Conservation (phyloP, 2,888 invertebrate species). For the Lottia scabra region DNA sequence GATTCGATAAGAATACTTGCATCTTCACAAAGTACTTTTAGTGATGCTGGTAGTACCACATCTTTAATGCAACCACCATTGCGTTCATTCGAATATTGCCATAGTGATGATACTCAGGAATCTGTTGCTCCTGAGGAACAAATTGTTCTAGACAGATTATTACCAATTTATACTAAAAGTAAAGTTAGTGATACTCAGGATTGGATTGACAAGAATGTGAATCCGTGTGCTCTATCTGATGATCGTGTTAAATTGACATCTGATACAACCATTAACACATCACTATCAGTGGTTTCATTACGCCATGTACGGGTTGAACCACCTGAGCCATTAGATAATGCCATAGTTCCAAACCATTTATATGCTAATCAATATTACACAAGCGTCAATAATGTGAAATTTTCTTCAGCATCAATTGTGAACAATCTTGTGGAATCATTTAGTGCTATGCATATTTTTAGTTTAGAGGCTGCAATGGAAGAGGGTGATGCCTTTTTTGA, state of each 20-base stretch:
- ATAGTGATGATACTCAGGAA: background rate
- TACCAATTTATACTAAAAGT: no score
- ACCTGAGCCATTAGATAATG: background rate
- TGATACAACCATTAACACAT: background rate
- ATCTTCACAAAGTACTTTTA: background rate
- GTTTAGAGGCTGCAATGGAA: conserved; percentile 35
- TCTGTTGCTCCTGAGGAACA: background rate
- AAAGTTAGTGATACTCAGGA: background rate
- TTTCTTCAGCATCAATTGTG: background rate
- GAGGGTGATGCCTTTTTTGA: conserved; percentile 31
- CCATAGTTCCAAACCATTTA: background rate
- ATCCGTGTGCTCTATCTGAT: background rate
- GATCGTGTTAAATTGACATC: background rate
- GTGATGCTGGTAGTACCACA: background rate
- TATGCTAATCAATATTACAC: background rate
- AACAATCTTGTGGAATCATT: conserved; percentile 17
- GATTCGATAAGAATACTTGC: background rate
- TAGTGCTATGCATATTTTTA: conserved; percentile 30
- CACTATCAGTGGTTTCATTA: background rate
- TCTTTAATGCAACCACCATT: background rate
- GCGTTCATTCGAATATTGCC: background rate
- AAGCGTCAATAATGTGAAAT: background rate
- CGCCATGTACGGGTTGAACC: background rate
- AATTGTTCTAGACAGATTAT: background rate
- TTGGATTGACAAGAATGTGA: background rate